Evolutionary conservation across 37 sponge, comb jelly and placozoan genomes (phyloP), one percentile per base, ranked within the genome.

Genomic region (Eunapius fragilis): DNA sequence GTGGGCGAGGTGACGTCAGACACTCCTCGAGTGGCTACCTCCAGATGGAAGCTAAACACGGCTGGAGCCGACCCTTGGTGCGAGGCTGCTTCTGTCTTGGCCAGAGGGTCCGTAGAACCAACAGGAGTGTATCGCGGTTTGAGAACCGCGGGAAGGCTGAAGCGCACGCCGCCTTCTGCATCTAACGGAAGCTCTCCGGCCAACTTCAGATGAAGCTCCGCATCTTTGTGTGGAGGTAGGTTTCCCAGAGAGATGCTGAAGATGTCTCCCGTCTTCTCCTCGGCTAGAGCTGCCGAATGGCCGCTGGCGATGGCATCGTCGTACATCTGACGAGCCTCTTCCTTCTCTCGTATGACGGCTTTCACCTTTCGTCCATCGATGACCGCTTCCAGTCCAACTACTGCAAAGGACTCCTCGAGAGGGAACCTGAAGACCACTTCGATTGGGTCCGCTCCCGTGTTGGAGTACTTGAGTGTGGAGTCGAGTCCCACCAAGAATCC

Each of bases 391-490:
- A 96, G 80, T 0, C 89, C 87, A 11, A 91, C 91, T 9, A 96
- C 89, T 25, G 94, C 96, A 31, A 74, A 82, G 67, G 91, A 84
- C 31, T 88, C 80, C 25, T 96, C 96, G 27, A 91, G 37, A 0
- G 96, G 96, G 47, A 93, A 87, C 6, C 94, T 58, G 80, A 92
- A 96, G 71, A 90, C 37, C 45, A 91, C 89, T 68, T 92, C 89
- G 69, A 96, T 28, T 0, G 93, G 93, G 22, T 76, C 36, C 11
- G 37, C 26, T n/a, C 77, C 32, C 34, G 83, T 83, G 79, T 96
- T 96, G 31, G 28, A 28, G 84, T 92, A 96, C 77, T 79, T 87
- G 68, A 91, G 84, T 14, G 70, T 85, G 31, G 92, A 91, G 41
- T 80, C 38, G 27, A 91, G 72, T 31, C 89, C 94, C 3, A 88